Evolutionary conservation across 2,113 vertebrate genomes (phyloP), one percentile per base, ranked within the genome.

Genomic region (Geococcyx californianus): DNA sequence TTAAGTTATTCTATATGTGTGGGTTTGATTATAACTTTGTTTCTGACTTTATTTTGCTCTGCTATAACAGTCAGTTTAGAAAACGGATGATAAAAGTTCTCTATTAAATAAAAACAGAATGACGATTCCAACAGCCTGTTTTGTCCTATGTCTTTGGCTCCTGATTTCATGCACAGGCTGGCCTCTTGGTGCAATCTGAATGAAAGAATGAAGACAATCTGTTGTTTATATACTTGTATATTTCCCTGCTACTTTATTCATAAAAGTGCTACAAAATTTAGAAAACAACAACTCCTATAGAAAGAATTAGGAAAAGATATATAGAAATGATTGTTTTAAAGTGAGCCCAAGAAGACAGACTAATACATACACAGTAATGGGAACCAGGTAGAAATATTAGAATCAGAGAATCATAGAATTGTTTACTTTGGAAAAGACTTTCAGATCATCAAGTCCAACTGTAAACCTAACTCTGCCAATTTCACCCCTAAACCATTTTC

Each of bases 41-140:
- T 77, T 84, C 26, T 76, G 47, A 40, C 54, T 52, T 80, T 31
- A 29, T 52, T 79, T 82, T 84, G 38, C 51, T 82, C 78, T 88
- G 34, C 64, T 83, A 64, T 87, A 79, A 51, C 28, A 17, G 11
- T 17, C 24, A 56, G 17, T 87, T 88, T 75, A 84, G 28, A 75
- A 93, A 94, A 60, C 28, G 16, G 40, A 38, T 93, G 81, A 86
- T 38, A 66, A 51, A 63, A 68, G 4, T 74, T 67, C 36, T 60
- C 42, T 76, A 9, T 62, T 89, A 81, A 97, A 95, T 94, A 94
- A 95, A 94, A 62, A n/a, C 7, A 36, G 17, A 31, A 34, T 21
- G 4, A 44, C 29, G 60, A 24, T 84, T 64, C 26, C 33, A 80
- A 36, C n/a, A 77, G 55, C 14, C 62, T 4, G 2, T 77, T 69